Percentiles rank a stretch among this genome's conserved stretches.
Evolutionary conservation across 2,797 vertebrate genomes (phyloP).

Genomic region (Gambusia yucatana): DNA sequence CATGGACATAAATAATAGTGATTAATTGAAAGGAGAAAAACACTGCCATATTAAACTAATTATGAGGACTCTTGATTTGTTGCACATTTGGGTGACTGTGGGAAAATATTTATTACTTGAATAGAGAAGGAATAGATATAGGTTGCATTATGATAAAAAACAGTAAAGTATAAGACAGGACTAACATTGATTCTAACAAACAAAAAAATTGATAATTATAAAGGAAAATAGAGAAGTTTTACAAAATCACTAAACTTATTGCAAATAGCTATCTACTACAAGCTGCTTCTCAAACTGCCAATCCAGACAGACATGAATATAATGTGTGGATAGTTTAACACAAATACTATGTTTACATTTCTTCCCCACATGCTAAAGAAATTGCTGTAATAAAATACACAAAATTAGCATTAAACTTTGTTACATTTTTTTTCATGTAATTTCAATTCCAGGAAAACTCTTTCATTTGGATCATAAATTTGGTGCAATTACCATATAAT

Average conservation of each 20-base stretch:
- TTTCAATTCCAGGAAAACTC: slow-evolving; percentile 8
- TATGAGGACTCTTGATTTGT: slow-evolving; percentile 75
- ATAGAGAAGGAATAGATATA: slow-evolving; percentile 13
- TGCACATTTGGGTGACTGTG: slow-evolving; percentile 67
- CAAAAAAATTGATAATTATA: neutral
- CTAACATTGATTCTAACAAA: slow-evolving; percentile 9
- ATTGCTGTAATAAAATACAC: neutral
- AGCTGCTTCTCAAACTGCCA: slow-evolving; percentile 45
- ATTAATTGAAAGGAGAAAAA: slow-evolving; percentile 81
- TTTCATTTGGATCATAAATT: slow-evolving; percentile 24
- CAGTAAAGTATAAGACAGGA: slow-evolving; percentile 17
- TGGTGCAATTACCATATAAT: slow-evolving; percentile 53
- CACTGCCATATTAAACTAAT: slow-evolving; percentile 79
- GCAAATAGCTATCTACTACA: slow-evolving; percentile 30
- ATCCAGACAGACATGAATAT: slow-evolving; percentile 48
- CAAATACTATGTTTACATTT: neutral
- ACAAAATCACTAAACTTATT: slow-evolving; percentile 40
- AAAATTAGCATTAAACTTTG: neutral
- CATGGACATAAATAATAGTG: slow-evolving; percentile 82
- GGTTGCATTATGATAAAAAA: slow-evolving; percentile 11
- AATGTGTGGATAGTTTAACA: slow-evolving; percentile 9
- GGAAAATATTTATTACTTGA: slow-evolving; percentile 58
- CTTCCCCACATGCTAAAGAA: neutral
- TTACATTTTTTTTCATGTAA: slow-evolving; percentile 5
- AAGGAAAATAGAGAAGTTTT: neutral